A percentile compares a stretch with the other conserved stretches of the same genome.
phyloP scores from a whole-genome alignment of 2,797 vertebrate species.

The Lophotriccus pileatus region DNA sequence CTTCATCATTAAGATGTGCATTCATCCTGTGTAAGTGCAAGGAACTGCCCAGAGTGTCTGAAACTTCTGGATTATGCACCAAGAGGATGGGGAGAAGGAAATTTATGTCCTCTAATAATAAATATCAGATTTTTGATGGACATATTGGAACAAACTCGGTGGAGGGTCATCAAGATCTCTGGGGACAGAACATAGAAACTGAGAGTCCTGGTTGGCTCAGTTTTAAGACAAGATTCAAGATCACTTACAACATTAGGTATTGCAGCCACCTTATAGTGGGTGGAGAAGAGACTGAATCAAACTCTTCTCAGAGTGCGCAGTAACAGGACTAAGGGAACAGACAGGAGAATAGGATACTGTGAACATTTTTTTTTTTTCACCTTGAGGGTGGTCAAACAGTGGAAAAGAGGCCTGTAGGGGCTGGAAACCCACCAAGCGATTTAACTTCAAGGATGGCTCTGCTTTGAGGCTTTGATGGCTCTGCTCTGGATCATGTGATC shows the following conservation, averaged over 20 bases:
- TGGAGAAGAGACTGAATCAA: not conserved
- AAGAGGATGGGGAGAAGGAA: not conserved
- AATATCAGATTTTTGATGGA: not conserved
- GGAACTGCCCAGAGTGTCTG: not conserved
- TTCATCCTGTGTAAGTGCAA: not conserved
- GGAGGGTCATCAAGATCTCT: not conserved
- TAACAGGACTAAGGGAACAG: not conserved
- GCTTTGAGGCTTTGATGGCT: not conserved
- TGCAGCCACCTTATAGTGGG: not conserved
- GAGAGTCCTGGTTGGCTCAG: not conserved
- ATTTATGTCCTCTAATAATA: not conserved
- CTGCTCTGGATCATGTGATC: not conserved
- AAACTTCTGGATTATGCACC: not conserved
- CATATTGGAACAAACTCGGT: not conserved
- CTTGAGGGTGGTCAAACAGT: not conserved
- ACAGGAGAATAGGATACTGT: not conserved
- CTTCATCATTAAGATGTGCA: not conserved
- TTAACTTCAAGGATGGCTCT: not conserved
- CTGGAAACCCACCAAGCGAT: not conserved
- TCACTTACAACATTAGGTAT: rapidly evolving
- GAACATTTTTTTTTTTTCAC: not conserved
- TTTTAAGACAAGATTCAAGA: not conserved
- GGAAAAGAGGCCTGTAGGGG: not conserved
- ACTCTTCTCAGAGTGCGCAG: not conserved
- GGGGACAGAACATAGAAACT: not conserved